A percentile compares a stretch with the other conserved stretches of the same genome.
Evolutionary conservation across 2,888 invertebrate species (phyloP).

Genomic region (Coenonympha glycerion): DNA sequence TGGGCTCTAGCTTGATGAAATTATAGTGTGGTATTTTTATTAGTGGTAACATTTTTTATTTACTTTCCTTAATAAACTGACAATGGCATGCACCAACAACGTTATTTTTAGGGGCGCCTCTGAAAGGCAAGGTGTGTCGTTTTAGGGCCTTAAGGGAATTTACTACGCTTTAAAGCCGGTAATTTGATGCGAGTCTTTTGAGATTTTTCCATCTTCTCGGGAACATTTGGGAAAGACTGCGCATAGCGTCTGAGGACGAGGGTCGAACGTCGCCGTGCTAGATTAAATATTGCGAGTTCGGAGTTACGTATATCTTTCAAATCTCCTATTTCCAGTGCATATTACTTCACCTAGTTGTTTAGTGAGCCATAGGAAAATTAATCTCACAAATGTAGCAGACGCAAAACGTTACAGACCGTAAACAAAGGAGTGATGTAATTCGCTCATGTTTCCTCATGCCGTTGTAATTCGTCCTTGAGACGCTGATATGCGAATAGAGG

Average conservation of each 20-base stretch:
- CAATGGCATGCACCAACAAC: slow-evolving; percentile 52
- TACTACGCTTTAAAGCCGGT: slow-evolving; percentile 71
- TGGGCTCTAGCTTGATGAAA: neutral
- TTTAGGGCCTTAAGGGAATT: slow-evolving; percentile 58
- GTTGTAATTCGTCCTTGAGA: slow-evolving; percentile 39
- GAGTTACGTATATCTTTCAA: slow-evolving; percentile 71
- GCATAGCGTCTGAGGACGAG: slow-evolving; percentile 61
- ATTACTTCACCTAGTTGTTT: slow-evolving; percentile 28
- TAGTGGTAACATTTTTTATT: neutral
- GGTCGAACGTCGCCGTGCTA: slow-evolving; percentile 68
- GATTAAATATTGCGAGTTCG: slow-evolving; percentile 72
- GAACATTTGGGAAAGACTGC: slow-evolving; percentile 68
- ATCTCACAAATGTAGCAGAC: neutral
- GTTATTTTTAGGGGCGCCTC: slow-evolving; percentile 64
- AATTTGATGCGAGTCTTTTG: slow-evolving; percentile 73
- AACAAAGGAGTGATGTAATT: slow-evolving; percentile 17
- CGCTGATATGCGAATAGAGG: slow-evolving; percentile 42
- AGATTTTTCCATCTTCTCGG: slow-evolving; percentile 72
- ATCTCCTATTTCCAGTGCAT: slow-evolving; percentile 36
- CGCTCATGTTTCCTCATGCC: slow-evolving; percentile 1
- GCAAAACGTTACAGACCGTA: neutral
- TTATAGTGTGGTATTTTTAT: no score
- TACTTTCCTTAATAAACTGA: neutral
- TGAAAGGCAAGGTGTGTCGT: slow-evolving; percentile 73
- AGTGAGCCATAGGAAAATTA: neutral